Percentiles rank a stretch among this genome's conserved stretches.
Evolutionary conservation across 2,113 vertebrate genomes (phyloP).

Genomic region (Neodon shergylaensis): DNA sequence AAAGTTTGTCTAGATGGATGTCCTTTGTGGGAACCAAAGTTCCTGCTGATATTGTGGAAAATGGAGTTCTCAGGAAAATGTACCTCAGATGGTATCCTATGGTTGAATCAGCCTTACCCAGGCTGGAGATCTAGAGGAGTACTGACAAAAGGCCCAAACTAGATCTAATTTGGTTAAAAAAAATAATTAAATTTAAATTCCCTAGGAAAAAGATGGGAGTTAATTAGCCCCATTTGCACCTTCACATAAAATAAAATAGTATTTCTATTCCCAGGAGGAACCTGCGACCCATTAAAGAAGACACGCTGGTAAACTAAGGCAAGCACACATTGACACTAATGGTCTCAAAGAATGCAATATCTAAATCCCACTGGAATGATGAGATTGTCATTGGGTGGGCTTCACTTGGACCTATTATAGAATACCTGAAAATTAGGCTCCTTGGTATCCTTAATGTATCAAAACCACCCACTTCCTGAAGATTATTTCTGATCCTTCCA

Average conservation of each 20-base stretch:
- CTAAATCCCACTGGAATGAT: background rate
- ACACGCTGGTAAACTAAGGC: background rate
- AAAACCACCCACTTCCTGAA: background rate
- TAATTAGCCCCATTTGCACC: background rate
- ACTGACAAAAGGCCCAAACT: background rate
- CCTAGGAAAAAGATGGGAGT: background rate
- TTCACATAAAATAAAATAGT: background rate
- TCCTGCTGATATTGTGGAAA: background rate
- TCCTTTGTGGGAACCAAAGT: background rate
- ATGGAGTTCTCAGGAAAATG: background rate
- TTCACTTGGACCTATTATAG: too few relatives aligned
- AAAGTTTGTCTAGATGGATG: background rate
- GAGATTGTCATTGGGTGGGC: background rate
- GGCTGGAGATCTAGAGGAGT: background rate
- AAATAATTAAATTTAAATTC: background rate
- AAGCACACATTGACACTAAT: too few relatives aligned
- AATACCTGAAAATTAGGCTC: background rate
- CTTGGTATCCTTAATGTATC: background rate
- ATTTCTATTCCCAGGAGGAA: background rate
- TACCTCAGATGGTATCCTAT: background rate
- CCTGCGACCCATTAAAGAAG: background rate
- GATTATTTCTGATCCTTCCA: conserved; percentile 8
- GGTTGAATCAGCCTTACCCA: background rate
- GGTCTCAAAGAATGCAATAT: background rate
- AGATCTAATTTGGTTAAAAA: background rate